Conservation (phyloP, 2,888 invertebrate species). For the Stegana nigrithorax region DNA sequence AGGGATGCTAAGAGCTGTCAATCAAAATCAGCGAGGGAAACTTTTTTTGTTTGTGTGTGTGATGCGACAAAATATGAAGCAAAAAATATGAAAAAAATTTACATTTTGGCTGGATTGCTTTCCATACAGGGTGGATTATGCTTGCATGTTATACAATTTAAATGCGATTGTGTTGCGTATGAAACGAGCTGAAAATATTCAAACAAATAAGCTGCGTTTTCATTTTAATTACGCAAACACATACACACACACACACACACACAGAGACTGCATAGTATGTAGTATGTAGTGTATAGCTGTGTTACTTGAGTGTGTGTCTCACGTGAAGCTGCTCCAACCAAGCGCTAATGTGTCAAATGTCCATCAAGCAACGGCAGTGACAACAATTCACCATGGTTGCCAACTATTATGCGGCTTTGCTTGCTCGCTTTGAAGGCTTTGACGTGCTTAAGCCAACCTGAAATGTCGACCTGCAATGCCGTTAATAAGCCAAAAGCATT, state of each 20-base stretch:
- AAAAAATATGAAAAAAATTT: conserved; percentile 43
- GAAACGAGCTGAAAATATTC: no score
- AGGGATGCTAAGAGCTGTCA: conserved; percentile 67
- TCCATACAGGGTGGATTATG: conserved; percentile 13
- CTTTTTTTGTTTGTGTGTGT: conserved; percentile 44
- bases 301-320: no score
- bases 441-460: conserved; percentile 42
- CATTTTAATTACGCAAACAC: no score
- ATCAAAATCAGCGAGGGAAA: conserved; percentile 66
- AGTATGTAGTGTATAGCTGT: no score
- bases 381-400: conserved; percentile 39
- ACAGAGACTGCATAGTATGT: no score
- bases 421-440: conserved; percentile 29
- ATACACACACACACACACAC: no score
- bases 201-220: no score
- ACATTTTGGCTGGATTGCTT: conserved; percentile 38
- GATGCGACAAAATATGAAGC: no score
- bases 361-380: conserved; percentile 25
- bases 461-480: conserved; percentile 4
- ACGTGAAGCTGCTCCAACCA: not conserved
- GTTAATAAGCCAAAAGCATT: conserved; percentile 9
- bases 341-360: conserved; percentile 38
- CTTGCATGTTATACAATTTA: not conserved
- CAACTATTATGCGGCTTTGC: conserved; percentile 35
- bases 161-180: not conserved